Base-by-base conservation (phyloP, 2,113 vertebrate genomes). In the Equus quagga region DNA sequence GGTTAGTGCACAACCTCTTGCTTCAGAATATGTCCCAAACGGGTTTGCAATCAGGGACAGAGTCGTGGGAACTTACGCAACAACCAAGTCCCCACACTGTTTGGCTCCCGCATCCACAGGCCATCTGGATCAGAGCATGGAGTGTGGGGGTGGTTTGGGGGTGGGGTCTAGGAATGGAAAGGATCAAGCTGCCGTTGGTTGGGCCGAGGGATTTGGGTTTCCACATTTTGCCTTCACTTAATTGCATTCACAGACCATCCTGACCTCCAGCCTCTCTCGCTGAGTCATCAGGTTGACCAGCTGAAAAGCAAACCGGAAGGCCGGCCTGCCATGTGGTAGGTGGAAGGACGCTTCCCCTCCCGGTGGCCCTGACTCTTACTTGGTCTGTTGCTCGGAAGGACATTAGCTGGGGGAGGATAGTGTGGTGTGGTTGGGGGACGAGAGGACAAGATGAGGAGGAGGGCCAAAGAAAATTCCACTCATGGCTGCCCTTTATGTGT, bases 61-160 rank as follows among this genome's bases (percentile, higher is more conserved):
- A 84, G 79, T 85, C 89, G 90, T 15, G 44, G 89, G 69, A 96
- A 83, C 80, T 95, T 69, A 79, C 3, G 69, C 64, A 72, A 90
- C 83, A 31, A 46, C 44, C 24, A 4, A 0, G 69, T 75, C 67
- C 51, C 56, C n/a, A 2, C 8, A 18, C 17, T 46, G n/a, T 28
- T 51, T 92, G 94, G 87, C 93, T 96, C 31, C 49, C 7, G 90
- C 78, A 46, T n/a, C 67, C 69, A 41, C 44, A 65, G 75, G 62
- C 92, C 94, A 83, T 80, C 95, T 96, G 95, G 91, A 49, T 80
- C 51, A 12, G 69, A 67, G 73, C 33, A 11, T 58, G 13, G 49
- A 46, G 21, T 62, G 89, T 69, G 51, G 49, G 58, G 46, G 60
- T 21, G 46, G 14, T 1, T 0, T 23, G 86, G 69, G 72, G 58